Conservation (phyloP, 2,888 invertebrate species). For the Nephrotoma guestfalica region DNA sequence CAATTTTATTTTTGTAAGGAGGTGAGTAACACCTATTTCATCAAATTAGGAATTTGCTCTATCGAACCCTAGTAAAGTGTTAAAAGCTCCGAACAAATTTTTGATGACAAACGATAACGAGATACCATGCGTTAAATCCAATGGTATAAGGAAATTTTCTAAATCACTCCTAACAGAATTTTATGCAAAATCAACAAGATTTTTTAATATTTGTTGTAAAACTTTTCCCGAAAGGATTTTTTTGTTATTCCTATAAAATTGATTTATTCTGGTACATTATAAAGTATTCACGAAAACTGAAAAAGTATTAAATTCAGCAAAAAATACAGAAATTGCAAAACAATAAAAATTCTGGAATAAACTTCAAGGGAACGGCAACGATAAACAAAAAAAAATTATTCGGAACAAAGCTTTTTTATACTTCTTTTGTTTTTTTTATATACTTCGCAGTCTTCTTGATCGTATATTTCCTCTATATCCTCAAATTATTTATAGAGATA, state of each 20-base stretch:
- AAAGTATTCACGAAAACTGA: neutral
- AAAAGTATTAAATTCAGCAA: neutral
- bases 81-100: no score
- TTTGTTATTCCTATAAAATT: neutral
- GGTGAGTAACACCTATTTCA: no score
- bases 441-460: neutral
- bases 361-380: neutral
- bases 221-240: neutral
- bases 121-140: no score
- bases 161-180: no score
- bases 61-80: no score
- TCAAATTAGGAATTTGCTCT: no score
- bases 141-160: no score
- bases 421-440: neutral
- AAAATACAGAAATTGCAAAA: neutral
- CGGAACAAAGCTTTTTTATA: neutral
- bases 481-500: neutral
- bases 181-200: neutral
- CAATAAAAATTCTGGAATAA: neutral
- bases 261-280: neutral
- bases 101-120: no score
- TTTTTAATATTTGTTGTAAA: neutral
- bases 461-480: neutral
- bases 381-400: neutral
- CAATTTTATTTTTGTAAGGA: no score